Percentiles rank a stretch among this genome's conserved stretches.
phyloP scores from a whole-genome alignment of 2,113 vertebrate genomes.

The Cheirogaleus medius region DNA sequence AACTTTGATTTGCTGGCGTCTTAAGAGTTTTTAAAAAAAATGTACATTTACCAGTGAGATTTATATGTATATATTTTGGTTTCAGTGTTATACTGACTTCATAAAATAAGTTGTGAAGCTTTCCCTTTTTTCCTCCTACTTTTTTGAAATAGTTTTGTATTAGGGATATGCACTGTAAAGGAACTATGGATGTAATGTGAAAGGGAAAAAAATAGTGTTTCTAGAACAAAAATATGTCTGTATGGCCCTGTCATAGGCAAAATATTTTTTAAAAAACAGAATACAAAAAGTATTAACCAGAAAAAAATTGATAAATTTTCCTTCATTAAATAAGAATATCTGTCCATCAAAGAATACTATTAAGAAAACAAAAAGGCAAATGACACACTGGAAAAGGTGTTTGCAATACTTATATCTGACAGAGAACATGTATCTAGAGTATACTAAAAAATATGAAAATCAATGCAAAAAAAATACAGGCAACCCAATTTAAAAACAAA shows the following conservation, averaged over 20 bases:
- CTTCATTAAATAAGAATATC: not conserved
- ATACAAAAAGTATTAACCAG: not conserved
- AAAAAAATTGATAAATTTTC: not conserved
- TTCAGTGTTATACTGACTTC: not conserved
- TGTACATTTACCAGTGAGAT: not conserved
- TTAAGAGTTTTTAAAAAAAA: not conserved
- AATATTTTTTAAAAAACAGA: not conserved
- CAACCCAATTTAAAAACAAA: conserved; percentile 2
- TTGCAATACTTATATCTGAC: not conserved
- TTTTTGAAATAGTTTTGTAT: not conserved
- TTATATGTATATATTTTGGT: not conserved
- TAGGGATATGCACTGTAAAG: not conserved
- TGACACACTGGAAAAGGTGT: not conserved
- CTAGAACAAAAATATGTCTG: not conserved
- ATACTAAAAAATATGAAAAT: not conserved
- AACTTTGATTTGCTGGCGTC: not conserved
- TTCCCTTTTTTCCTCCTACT: not conserved
- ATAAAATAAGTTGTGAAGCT: not conserved
- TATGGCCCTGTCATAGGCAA: not conserved
- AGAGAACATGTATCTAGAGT: not conserved
- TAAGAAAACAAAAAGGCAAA: not conserved
- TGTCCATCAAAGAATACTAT: not conserved
- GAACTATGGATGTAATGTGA: not conserved
- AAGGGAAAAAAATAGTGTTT: not conserved
- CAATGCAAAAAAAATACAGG: not conserved